Evolutionary conservation across 2,888 invertebrate species (phyloP), one percentile per base, ranked within the genome.

Genomic region (Atethmia centrago): DNA sequence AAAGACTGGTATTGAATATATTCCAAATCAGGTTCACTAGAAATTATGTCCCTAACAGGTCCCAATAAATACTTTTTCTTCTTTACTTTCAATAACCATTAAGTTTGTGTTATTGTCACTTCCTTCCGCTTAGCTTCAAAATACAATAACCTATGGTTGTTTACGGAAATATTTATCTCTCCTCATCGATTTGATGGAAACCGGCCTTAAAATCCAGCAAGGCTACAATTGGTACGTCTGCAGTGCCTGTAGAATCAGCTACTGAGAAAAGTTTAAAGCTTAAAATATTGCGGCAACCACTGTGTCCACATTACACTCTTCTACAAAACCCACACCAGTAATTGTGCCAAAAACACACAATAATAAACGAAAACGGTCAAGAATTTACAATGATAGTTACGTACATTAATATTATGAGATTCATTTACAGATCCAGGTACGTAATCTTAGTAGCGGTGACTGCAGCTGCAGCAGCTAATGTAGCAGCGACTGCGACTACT

Each of bases 401-500:
- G n/a, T n/a, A n/a, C 21, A 45, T 21, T 47, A 47, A 53, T 31
- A 31, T 31, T 40, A 40, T 14, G 28, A 42, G 8, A 42, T 66
- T 42, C 0, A 8, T 68, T 88, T 97, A 99, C 77, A 99, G 97
- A 93, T 99, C 98, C 62, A 99, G 96, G 92, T 99, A 99, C 90
- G 98, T 97, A 56, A 99, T 98, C 95, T 98, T 98, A 1, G 98
- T 98, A 8, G 99, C 99, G 3, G 98, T 96, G 47, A 98, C 88
- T 0, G 99, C 98, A 0, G 99, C 99, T 82, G 98, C 98, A 63
- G 98, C 98, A 21, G 99, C 98, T 10, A 99, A 95, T 40, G 98
- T 95, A 69, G 99, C 98, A 0, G 99, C 99, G 0, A 98, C 98
- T 55, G 97, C 97, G 0, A 99, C 98, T 58, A 99, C 98, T 0